phyloP scores from a whole-genome alignment of 1,140 invertebrate species.

The Sipha flava region DNA sequence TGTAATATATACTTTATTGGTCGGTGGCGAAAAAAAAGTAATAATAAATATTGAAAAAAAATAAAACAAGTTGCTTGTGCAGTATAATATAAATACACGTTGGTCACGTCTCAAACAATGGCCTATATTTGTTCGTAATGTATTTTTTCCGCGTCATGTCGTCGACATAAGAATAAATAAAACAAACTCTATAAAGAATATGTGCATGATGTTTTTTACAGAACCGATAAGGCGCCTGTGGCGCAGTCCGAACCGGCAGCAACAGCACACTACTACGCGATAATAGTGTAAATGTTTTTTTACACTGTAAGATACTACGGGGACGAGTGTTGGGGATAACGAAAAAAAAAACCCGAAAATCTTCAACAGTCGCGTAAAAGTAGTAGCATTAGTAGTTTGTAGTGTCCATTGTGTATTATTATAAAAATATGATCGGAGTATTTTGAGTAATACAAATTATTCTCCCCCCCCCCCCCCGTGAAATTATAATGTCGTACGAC shows the following conservation, averaged over 20 bases:
- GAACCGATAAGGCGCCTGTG: slow-evolving; percentile 25
- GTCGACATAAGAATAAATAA: slow-evolving; percentile 9
- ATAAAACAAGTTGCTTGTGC: neutral
- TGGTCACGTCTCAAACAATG: slow-evolving; percentile 30
- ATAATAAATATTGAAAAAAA: neutral
- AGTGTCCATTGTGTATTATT: no score
- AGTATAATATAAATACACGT: neutral
- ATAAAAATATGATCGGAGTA: no score
- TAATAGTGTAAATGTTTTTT: neutral
- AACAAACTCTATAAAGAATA: slow-evolving; percentile 1
- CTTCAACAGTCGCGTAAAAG: neutral
- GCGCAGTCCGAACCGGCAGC: slow-evolving; percentile 14
- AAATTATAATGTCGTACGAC: neutral
- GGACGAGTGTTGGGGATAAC: neutral
- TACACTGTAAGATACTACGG: neutral
- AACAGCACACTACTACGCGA: neutral
- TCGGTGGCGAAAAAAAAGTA: neutral
- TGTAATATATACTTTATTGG: neutral
- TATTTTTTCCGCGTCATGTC: slow-evolving; percentile 1
- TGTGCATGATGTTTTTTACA: slow-evolving; percentile 27
- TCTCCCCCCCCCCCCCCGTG: no score
- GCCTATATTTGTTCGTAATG: slow-evolving; percentile 14
- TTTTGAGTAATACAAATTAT: no score
- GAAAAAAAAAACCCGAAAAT: neutral
- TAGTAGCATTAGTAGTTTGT: no score